phyloP scores from a whole-genome alignment of 2,113 vertebrate species.

The Alligator mississippiensis region DNA sequence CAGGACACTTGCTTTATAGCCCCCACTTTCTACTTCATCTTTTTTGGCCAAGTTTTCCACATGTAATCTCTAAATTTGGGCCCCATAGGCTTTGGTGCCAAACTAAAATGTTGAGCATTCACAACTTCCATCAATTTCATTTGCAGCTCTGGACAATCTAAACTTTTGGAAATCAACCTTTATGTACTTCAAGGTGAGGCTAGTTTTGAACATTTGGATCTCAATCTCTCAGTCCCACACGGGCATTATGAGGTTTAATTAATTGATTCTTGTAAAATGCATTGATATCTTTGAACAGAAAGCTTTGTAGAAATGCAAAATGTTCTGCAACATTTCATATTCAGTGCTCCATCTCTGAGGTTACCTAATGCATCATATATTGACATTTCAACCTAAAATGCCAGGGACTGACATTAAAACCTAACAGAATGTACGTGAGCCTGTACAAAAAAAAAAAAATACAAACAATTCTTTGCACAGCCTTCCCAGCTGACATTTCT shows the following conservation, averaged over 20 bases:
- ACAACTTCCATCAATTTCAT: background rate
- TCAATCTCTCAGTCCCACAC: background rate
- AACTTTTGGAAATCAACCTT: background rate
- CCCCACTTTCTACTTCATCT: background rate
- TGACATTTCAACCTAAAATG: conserved; percentile 54
- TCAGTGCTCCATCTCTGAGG: conserved; percentile 7
- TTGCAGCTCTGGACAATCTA: background rate
- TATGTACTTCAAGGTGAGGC: background rate
- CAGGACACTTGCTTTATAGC: background rate
- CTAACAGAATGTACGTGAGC: background rate
- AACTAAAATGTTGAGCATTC: conserved; percentile 21
- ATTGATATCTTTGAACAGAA: conserved; percentile 2
- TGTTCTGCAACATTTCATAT: background rate
- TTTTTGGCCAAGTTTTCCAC: background rate
- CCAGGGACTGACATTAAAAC: background rate
- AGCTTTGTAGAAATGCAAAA: background rate
- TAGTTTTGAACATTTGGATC: background rate
- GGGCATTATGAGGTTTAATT: background rate
- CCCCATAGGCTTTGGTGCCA: background rate
- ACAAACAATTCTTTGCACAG: background rate
- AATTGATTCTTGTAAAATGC: background rate
- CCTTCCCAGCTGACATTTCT: background rate
- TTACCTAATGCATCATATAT: background rate
- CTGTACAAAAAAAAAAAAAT: background rate
- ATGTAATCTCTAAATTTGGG: background rate